Evolutionary conservation across 2,888 invertebrate species (phyloP), one percentile per base, ranked within the genome.

Genomic region (Chalcosyrphus nemorum): DNA sequence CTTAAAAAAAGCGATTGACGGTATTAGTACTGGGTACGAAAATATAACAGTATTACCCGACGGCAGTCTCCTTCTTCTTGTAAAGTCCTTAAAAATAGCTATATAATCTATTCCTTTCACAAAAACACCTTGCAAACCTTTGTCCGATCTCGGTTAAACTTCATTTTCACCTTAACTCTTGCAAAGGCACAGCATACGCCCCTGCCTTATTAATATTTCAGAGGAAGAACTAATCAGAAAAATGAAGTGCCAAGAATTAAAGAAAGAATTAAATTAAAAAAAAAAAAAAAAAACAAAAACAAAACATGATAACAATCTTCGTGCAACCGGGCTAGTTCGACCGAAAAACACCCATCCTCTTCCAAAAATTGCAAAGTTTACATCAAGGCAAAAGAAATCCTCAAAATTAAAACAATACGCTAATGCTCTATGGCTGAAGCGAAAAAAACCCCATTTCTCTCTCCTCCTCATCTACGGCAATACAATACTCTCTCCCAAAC

Each of bases 201-300:
- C 29, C 29, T 29, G 24, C 24, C 24, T 24, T 4, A 24, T 24
- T 4, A 2, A 24, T 4, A 4, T 24, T 24, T 24, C 24, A 2
- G 24, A 24, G 4, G 24, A 24, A 24, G 24, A 24, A 4, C 2
- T 24, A 24, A 24, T 24, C 24, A 24, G 24, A 4, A 4, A 24
- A 24, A 24, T 24, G 68, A 68, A 29, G 45, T 6, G 2, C 7
- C 71, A 56, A 56, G 52, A 52, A 6, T 27, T 59, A n/a, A 59
- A 61, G 0, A 32, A 52, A 0, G 43, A 43, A 2, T 43, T 21
- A 72, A 59, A 13, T 71, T 71, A 11, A 52, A 45, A 27, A 68
- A 56, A 43, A 9, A 2, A 32, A 9, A n/a, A 19, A 27, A 68
- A 56, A 43, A 9, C 9, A 27, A 68, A 56, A 43, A 9, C 9